Evolutionary conservation across 2,797 vertebrate genomes (phyloP).

Genomic region (Diplodus sargus): DNA sequence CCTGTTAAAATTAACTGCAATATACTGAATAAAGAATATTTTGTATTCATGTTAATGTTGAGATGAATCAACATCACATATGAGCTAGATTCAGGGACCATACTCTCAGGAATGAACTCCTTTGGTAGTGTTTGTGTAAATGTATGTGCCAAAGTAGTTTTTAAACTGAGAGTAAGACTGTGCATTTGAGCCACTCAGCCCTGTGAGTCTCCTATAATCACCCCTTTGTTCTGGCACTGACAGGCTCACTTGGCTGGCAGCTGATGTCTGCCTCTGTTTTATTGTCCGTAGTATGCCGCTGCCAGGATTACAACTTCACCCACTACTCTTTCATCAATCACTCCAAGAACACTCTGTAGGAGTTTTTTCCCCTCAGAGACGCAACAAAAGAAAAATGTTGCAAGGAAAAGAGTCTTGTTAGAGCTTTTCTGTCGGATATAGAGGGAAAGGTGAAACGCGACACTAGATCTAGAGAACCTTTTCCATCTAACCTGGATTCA

Average conservation of each 20-base stretch:
- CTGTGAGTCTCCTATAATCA: constrained; percentile 28
- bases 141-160: background rate
- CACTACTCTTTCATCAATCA: constrained; percentile 32
- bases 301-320: constrained; percentile 31
- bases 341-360: background rate
- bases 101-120: background rate
- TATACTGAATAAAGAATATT: background rate
- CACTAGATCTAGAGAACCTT: background rate
- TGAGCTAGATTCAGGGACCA: background rate
- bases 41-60: background rate
- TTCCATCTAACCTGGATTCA: background rate
- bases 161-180: background rate
- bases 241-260: constrained; percentile 14
- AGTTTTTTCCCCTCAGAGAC: background rate
- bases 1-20: background rate
- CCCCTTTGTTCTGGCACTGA: constrained; percentile 32
- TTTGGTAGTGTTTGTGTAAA: background rate
- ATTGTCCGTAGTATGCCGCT: constrained; percentile 19
- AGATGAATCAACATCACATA: background rate
- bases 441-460: background rate
- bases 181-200: background rate
- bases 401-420: background rate
- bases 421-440: background rate
- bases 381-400: constrained; percentile 5
- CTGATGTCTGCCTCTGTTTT: constrained; percentile 37